These are phyloP conservation scores for Drosophila merina DNA, from an alignment of 2,888 invertebrate genomes.

Conservation along the genomic window DNA sequence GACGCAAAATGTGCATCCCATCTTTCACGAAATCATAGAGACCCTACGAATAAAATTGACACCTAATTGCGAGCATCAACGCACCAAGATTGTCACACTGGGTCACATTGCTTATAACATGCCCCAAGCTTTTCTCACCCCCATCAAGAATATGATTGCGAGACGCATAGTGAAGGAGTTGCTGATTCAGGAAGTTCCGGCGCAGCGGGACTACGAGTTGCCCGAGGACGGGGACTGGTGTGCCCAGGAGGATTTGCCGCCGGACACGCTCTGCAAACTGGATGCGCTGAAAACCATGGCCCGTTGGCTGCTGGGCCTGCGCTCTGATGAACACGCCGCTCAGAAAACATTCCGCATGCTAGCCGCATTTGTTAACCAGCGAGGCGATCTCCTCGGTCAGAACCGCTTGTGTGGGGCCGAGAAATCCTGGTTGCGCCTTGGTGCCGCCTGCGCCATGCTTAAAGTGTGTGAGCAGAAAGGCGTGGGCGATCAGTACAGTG, in stretches of 20 bases:
- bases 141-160: conserved; percentile 97
- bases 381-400: conserved; percentile 92
- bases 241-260: conserved; percentile 92
- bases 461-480: conserved; percentile 98
- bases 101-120: conserved; percentile 97
- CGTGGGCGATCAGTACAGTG: conserved; percentile 96
- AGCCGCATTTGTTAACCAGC: conserved; percentile 96
- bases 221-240: conserved; percentile 88
- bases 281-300: conserved; percentile 98
- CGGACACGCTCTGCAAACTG: conserved; percentile 95
- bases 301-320: conserved; percentile 96
- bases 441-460: conserved; percentile 97
- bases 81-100: conserved; percentile 96
- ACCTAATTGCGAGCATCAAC: conserved; percentile 91
- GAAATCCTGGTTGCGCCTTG: conserved; percentile 95
- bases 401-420: conserved; percentile 92
- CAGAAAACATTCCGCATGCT: conserved; percentile 97
- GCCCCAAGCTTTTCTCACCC: conserved; percentile 94
- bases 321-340: conserved; percentile 93
- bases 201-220: conserved; percentile 84
- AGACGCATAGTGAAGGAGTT: conserved; percentile 98
- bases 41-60: conserved; percentile 90
- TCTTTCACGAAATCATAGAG: conserved; percentile 93
- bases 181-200: conserved; percentile 91
- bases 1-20: conserved; percentile 85